phyloP scores from a whole-genome alignment of 2,113 vertebrate genomes.

The Oceanodroma tethys region DNA sequence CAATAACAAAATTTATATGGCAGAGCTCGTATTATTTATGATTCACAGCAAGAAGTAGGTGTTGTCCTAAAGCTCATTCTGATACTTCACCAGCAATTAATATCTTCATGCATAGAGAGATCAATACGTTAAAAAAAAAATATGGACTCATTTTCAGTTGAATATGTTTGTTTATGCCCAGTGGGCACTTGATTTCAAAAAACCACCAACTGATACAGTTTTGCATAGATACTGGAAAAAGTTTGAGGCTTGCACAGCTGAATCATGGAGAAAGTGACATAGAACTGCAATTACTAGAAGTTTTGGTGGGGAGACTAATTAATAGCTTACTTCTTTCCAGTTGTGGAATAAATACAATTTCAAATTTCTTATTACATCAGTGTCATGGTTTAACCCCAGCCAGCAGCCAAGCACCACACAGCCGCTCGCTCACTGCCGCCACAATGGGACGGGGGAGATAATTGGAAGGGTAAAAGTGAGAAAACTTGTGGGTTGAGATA shows the following conservation, averaged over 20 bases:
- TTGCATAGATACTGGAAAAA: background rate
- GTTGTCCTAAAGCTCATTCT: background rate
- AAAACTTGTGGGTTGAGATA: too few relatives aligned
- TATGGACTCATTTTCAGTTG: background rate
- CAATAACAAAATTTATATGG: background rate
- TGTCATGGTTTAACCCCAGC: too few relatives aligned
- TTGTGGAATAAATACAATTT: background rate
- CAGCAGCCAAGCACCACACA: too few relatives aligned
- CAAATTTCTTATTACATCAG: background rate
- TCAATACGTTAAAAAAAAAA: background rate
- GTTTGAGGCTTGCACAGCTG: background rate
- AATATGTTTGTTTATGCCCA: background rate
- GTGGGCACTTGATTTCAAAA: background rate
- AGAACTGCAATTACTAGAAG: background rate
- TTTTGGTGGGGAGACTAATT: background rate
- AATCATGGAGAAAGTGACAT: background rate
- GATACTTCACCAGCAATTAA: background rate
- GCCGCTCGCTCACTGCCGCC: too few relatives aligned
- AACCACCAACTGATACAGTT: background rate
- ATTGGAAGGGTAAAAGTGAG: too few relatives aligned
- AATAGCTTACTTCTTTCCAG: background rate
- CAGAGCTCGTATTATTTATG: background rate
- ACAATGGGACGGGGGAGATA: too few relatives aligned
- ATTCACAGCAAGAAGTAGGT: background rate
- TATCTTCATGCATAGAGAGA: background rate